Conservation (phyloP, 1,140 invertebrate genomes). For the Drosophila paulistorum region DNA sequence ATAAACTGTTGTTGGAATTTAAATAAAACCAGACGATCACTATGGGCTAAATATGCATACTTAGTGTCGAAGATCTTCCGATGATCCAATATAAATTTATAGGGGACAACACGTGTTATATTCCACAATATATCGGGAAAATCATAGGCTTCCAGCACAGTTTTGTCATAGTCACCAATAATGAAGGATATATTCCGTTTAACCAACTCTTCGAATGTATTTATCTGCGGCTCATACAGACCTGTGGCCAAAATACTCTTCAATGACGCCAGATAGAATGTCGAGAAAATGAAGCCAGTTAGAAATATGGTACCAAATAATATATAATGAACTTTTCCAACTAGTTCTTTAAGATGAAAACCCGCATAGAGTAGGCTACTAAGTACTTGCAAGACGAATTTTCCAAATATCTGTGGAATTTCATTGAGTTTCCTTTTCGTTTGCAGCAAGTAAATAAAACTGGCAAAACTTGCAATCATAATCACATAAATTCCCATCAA, state of each 20-base stretch:
- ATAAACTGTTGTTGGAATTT: slow-evolving; percentile 48
- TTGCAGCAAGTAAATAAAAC: slow-evolving; percentile 36
- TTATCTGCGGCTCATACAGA: slow-evolving; percentile 46
- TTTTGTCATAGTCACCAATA: slow-evolving; percentile 46
- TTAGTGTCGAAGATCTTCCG: slow-evolving; percentile 39
- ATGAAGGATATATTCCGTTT: slow-evolving; percentile 40
- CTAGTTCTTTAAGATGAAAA: slow-evolving; percentile 11
- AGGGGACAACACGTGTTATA: slow-evolving; percentile 33
- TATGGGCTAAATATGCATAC: slow-evolving; percentile 47
- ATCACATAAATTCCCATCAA: slow-evolving; percentile 20
- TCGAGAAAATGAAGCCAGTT: slow-evolving; percentile 42
- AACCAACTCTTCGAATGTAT: slow-evolving; percentile 45
- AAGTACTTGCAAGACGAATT: slow-evolving; percentile 22
- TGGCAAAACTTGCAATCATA: slow-evolving; percentile 17
- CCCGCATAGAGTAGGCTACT: slow-evolving; percentile 23
- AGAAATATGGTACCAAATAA: slow-evolving; percentile 36
- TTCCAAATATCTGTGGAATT: neutral
- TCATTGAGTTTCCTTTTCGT: slow-evolving; percentile 5
- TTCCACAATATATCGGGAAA: slow-evolving; percentile 42
- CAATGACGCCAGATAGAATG: slow-evolving; percentile 47
- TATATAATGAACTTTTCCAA: slow-evolving; percentile 24
- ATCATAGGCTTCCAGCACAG: slow-evolving; percentile 24
- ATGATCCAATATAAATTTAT: slow-evolving; percentile 35
- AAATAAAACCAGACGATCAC: slow-evolving; percentile 49
- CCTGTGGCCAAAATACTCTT: slow-evolving; percentile 49